Conservation (phyloP, 2,113 vertebrate species). For the Lutjanus erythropterus region DNA sequence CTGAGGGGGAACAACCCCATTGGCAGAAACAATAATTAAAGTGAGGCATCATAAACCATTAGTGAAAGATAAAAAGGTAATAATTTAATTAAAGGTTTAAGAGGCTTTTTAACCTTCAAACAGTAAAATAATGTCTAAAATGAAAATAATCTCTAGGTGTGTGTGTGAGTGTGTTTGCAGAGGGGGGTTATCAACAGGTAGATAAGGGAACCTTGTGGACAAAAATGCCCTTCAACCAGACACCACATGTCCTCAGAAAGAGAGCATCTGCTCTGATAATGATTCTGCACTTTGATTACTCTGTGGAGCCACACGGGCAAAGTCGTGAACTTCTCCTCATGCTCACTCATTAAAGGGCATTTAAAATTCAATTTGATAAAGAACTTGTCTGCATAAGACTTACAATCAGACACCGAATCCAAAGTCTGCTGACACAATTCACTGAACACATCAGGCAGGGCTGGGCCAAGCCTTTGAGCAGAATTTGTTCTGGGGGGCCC, state of each 20-base stretch:
- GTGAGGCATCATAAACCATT: not conserved
- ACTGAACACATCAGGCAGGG: not conserved
- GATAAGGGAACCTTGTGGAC: not conserved
- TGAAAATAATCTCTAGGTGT: not conserved
- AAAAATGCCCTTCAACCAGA: not conserved
- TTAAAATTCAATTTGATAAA: not conserved
- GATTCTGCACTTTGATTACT: constrained; percentile 29
- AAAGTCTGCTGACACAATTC: not conserved
- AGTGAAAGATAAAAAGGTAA: not conserved
- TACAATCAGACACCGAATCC: not conserved
- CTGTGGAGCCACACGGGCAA: not conserved
- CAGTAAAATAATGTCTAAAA: not conserved
- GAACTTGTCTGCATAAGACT: not conserved
- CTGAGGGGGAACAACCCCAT: not conserved
- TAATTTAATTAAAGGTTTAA: not conserved
- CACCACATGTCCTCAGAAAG: not conserved
- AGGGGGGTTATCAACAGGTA: not conserved
- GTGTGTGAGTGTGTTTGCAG: not conserved
- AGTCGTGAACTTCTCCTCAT: not conserved
- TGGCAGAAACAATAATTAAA: not conserved
- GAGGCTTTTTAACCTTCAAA: not conserved
- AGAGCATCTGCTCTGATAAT: constrained; percentile 1
- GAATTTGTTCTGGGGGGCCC: too few species aligned
- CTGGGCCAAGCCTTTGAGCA: too few species aligned
- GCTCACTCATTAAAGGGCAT: not conserved